phyloP scores from a whole-genome alignment of 2,888 invertebrate genomes.

The Nemurella pictetii region DNA sequence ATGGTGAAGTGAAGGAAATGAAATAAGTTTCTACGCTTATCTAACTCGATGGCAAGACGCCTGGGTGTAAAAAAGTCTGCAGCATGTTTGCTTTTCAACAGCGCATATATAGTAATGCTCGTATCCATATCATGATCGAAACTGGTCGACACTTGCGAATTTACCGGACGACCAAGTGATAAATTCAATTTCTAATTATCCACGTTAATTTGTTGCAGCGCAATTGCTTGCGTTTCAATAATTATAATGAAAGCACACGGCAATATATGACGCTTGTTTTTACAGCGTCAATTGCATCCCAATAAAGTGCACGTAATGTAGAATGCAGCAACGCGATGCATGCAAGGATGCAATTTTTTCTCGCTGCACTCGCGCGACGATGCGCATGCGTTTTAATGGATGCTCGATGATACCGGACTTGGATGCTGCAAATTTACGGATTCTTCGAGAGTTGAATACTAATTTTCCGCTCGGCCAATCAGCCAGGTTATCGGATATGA shows the following conservation, averaged over 20 bases:
- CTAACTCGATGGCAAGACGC: too few relatives aligned
- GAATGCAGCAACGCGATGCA: background rate
- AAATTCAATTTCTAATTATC: background rate
- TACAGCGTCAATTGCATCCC: background rate
- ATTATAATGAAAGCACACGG: background rate
- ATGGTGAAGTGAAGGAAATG: background rate
- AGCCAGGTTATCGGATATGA: background rate
- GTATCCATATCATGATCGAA: background rate
- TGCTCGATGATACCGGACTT: background rate
- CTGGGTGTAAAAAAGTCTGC: too few relatives aligned
- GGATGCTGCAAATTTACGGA: background rate
- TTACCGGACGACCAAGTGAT: background rate
- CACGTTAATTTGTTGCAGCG: background rate
- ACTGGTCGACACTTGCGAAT: background rate
- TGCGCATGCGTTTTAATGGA: background rate
- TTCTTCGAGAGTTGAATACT: background rate
- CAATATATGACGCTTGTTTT: background rate
- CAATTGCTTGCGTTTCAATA: background rate
- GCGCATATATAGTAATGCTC: too few relatives aligned
- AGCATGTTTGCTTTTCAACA: too few relatives aligned
- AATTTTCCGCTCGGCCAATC: background rate
- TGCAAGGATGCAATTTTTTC: background rate
- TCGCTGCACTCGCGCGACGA: background rate
- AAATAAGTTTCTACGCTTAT: background rate
- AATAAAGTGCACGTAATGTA: background rate